Evolutionary conservation across 2,888 invertebrate genomes (phyloP), one percentile per base, ranked within the genome.

Genomic region (Julus scandinavius): DNA sequence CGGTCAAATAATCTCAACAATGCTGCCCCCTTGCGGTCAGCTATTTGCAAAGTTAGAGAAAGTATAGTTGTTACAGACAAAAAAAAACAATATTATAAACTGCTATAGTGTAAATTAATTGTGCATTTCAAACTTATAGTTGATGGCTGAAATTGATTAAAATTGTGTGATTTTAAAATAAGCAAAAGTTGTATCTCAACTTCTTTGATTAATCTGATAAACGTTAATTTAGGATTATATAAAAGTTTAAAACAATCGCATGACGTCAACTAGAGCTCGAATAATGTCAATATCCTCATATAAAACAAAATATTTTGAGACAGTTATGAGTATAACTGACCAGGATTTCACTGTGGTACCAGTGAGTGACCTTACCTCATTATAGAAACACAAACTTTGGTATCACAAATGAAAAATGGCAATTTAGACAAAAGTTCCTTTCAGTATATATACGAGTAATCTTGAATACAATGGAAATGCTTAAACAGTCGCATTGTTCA

Each of bases 1-100:
- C 9, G 72, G 6, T 72, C 72, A 20, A 72, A 72, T 29, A 72
- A 72, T 63, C 72, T 20, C 29, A 72, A 20, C 72, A 5, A 29
- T 9, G 20, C 72, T 72, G 72, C 72, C 20, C 72, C 72, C 72
- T 72, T 72, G 72, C 20, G 72, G 72, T 72, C 29, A 72, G 29
- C 29, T 72, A 72, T 72, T 72, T 72, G 29, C 29, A 20, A 20
- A 29, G 20, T 5, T 7, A 7, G 29, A 20, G 11, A 72, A 72
- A 72, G 11, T n/a, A 20, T 29, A 72, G 72, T 29, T 72, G 29
- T 72, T 29, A 11, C 20, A 5, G 20, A 45, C 6, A 7, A 45
- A 0, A 45, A 45, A 45, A 5, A 45, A 45, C 45, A 45, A 45
- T 29, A 29, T 29, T 29, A 29, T 1, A 29, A 29, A 29, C 29